Base-by-base conservation (phyloP, 1,140 invertebrate species). In the Drosophila sp. region DNA sequence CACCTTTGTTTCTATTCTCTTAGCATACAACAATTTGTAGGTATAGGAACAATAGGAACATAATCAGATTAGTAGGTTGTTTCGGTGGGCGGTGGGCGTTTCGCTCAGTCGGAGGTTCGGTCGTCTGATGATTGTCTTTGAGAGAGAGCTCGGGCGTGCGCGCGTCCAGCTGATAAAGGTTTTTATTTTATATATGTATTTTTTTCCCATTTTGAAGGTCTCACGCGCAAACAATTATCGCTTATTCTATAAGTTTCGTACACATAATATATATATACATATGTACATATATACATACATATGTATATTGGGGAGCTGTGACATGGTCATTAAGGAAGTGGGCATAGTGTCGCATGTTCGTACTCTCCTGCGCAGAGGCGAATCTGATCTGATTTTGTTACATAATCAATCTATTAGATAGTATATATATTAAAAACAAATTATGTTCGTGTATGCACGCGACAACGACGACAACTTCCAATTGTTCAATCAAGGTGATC, bases 161-260 rank as follows among this genome's bases (percentile, higher is more conserved):
- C 44, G 44, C 44, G 44, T 50, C 44, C 23, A 23, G 44, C 44
- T 50, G 44, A 50, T 50, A 50, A 50, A 50, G 44, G 44, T 50
- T 50, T 50, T 50, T 23, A 1, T 1, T 38, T 11, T 38, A 38
- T 38, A 11, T 30, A 30, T 4, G 4, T 30, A 30, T 30, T 41
- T 41, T 41, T 50, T 50, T 47, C 25, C 3, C 44, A 50, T 50
- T 60, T 76, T 69, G 65, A 76, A 76, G 73, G 73, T 76, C 73
- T 76, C 73, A 76, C 73, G 73, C 73, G 73, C 73, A 35, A 38
- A 35, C 35, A 70, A 76, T 76, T 76, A 76, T 75, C 72, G 72
- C 72, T 60, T 47, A 50, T 62, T 58, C 35, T 54, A 69, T 66
- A 47, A 50, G 72, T 30, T 55, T 50, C 7, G 33, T 64, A 29